Evolutionary conservation across 1,140 invertebrate genomes (phyloP).

Genomic region (Daktulosphaira vitifoliae): DNA sequence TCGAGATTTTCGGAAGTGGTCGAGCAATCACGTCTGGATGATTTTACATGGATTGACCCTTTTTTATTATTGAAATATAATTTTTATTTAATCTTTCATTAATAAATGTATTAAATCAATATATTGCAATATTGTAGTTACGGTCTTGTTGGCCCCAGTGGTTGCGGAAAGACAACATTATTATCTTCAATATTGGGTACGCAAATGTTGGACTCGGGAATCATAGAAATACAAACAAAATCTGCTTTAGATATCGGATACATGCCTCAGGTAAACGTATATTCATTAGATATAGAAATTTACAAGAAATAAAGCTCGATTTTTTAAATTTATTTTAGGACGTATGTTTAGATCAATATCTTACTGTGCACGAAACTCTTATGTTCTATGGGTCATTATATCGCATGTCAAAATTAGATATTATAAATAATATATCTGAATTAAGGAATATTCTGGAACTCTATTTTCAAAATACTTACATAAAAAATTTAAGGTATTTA

Average conservation of each 20-base stretch:
- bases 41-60: too few species aligned
- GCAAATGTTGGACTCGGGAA: conserved; percentile 64
- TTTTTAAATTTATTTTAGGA: too few species aligned
- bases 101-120: too few species aligned
- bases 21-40: too few species aligned
- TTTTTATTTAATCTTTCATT: too few species aligned
- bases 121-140: conserved; percentile 56
- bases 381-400: conserved; percentile 82
- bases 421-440: conserved; percentile 57
- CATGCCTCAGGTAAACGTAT: conserved; percentile 49
- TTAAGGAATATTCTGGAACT: conserved; percentile 64
- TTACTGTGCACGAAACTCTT: conserved; percentile 73
- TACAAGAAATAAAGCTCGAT: too few species aligned
- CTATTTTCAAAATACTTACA: conserved; percentile 50
- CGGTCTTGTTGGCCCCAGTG: conserved; percentile 76
- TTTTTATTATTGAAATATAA: too few species aligned
- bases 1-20: too few species aligned
- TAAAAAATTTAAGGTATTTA: conserved; percentile 36
- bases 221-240: conserved; percentile 64
- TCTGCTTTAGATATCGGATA: conserved; percentile 67
- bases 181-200: conserved; percentile 77
- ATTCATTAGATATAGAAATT: too few species aligned
- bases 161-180: conserved; percentile 77
- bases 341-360: conserved; percentile 70
- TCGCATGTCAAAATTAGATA: conserved; percentile 56